Evolutionary conservation across 2,113 vertebrate species (phyloP), one percentile per base, ranked within the genome.

Genomic region (Numenius arquata): DNA sequence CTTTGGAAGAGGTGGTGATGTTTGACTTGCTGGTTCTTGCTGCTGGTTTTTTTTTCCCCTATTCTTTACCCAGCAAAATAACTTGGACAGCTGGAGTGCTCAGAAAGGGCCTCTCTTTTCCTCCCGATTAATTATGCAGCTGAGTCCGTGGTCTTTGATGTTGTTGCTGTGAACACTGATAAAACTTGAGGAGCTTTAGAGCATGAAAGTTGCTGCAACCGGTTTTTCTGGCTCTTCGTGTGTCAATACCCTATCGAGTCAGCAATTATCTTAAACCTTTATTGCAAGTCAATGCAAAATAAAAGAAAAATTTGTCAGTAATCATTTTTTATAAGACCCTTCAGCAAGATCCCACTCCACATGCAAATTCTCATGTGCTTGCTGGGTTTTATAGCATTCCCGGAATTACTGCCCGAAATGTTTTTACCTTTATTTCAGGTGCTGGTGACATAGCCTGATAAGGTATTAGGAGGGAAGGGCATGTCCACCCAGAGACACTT

Each of bases 121-220:
- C 52, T 93, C 56, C n/a, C 27, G 3, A 23, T 89, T 93, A 89
- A 94, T 95, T 90, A 86, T 5, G 10, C 62, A 53, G 27, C 80
- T 47, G 56, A 87, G 36, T 43, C 86, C 9, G 0, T 53, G 68
- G 73, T 89, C 88, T 85, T 92, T 93, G 89, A 75, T 87, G 88
- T 50, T 63, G 72, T 74, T 92, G 80, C 92, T 92, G 79, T 61
- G 80, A 90, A 30, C 65, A 78, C 68, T 82, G 95, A 87, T 95
- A 94, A 95, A 94, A 92, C 73, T n/a, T 75, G 76, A 90, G 80
- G 70, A 93, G 80, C 90, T 90, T 92, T 87, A 66, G 45, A 94
- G 76, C 43, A 8, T 23, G 52, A 32, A 90, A 84, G 73, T 90
- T 89, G 40, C 70, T 74, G 61, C 86, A 78, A 26, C 29, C 52